Base-by-base conservation (phyloP, 2,888 invertebrate genomes). In the Pristionchus arcanus region DNA sequence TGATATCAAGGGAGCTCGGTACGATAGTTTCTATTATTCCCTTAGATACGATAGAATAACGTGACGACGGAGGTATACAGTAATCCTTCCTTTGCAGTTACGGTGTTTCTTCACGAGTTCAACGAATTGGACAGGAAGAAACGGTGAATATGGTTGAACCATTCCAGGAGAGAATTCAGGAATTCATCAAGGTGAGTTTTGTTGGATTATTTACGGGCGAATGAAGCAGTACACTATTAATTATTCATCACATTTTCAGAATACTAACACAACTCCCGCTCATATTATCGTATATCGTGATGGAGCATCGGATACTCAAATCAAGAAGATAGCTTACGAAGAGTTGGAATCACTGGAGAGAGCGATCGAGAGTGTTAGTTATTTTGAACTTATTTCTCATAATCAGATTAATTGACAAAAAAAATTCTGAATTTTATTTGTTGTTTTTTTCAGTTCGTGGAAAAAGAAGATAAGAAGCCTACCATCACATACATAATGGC, bases 221-320 rank as follows among this genome's bases (percentile, higher is more conserved):
- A 1, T 0, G 4, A 0, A 21, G 25, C n/a, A 9, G 13, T 25
- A 63, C n/a, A 63, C 2, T 63, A 9, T 11, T 25, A 49, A 11
- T 49, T 49, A 49, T 13, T 49, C 42, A 9, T 21, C 25, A 5
- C 63, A 7, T 11, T 63, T 77, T 19, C 83, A 89, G 89, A 34
- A 89, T 21, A 59, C 81, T 7, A 37, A 87, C 21, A 55, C 19
- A 16, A 85, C 89, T 53, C 94, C 94, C 9, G 68, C 85, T 34
- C 91, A 93, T 74, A 91, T 94, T n/a, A 91, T 94, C 53, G 90
- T 94, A 84, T 95, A 91, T 85, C 90, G 94, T 37, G 94, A 94
- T 89, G 94, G 94, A 42, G 92, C 95, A 5, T 91, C 91, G 21
- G 94, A 94, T 66, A 90, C 91, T 5, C 91, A 94, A 71, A 94